Evolutionary conservation across 2,113 vertebrate species (phyloP), one percentile per base, ranked within the genome.

Genomic region (Paramisgurnus dabryanus): DNA sequence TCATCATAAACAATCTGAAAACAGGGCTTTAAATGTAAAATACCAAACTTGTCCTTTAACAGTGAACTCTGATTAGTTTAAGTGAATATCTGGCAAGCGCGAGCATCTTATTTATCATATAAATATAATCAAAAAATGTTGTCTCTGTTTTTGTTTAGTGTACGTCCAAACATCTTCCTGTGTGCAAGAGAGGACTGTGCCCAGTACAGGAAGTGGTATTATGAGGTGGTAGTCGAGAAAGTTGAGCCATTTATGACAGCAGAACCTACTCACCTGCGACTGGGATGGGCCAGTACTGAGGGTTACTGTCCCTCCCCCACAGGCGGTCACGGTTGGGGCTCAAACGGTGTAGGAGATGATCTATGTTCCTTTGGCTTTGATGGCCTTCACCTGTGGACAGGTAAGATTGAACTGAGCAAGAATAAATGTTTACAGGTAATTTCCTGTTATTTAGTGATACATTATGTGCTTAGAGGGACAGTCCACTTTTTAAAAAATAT

Each of bases 171-270:
- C 86, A 94, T 98, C 77, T 98, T 96, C 83, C 87, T 99, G 87
- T 94, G 93, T 6, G 91, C 95, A 86, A 95, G 94, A 0, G 95
- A 97, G 67, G 93, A 95, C 45, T 97, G 96, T 0, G 94, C 95
- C 7, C 97, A 99, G n/a, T 96, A 95, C 87, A 94, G 93, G 80
- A 95, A 94, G 80, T 99, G 97, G 97, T 99, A 99, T 87, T 99
- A 96, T 27, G 97, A 99, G 64, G 88, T 98, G 82, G 93, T 95
- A 84, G 94, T 98, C 87, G 97, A 99, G 85, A 92, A 94, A 3
- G 88, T 94, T 0, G 93, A 96, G 43, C 91, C 93, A 0, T 99
- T 98, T 61, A 91, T 98, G 79, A 97, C 96, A 0, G 90, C 95
- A 12, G 96, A 98, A 82, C 95, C 97, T 2, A 98, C 96, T 49